Conservation (phyloP, 1,140 invertebrate genomes). For the Mizuhopecten yessoensis region DNA sequence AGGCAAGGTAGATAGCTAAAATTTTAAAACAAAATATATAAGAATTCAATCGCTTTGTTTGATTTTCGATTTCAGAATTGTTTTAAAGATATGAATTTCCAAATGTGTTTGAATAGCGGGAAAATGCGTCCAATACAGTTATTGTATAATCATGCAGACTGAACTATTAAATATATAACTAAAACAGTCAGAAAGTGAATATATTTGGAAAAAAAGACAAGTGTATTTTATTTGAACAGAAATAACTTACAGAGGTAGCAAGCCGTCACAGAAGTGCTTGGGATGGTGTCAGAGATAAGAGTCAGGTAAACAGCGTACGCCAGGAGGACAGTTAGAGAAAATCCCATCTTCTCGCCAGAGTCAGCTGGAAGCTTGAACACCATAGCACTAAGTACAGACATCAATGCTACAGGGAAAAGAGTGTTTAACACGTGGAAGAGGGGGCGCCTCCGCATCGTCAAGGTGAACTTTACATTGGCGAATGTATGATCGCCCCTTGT, state of each 20-base stretch:
- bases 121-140: too few relatives aligned
- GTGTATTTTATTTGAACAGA: too few relatives aligned
- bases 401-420: constrained; percentile 68
- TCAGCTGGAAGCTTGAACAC: constrained; percentile 69
- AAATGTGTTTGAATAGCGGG: too few relatives aligned
- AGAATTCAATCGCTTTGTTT: too few relatives aligned
- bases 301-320: constrained; percentile 68
- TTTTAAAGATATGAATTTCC: too few relatives aligned
- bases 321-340: constrained; percentile 69
- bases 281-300: constrained; percentile 67
- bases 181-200: too few relatives aligned
- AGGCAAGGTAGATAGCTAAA: constrained; percentile 46
- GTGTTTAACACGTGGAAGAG: constrained; percentile 67
- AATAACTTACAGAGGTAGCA: constrained; percentile 60
- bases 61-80: too few relatives aligned
- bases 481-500: constrained; percentile 47
- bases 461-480: constrained; percentile 61
- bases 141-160: too few relatives aligned
- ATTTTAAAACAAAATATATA: constrained; percentile 35
- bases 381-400: constrained; percentile 68
- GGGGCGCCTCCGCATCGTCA: constrained; percentile 60
- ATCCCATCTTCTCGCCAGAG: constrained; percentile 73
- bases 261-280: constrained; percentile 63
- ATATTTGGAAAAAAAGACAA: too few relatives aligned
- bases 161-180: too few relatives aligned